Evolutionary conservation across 53 echinoderm and acorn worm species (phyloP), one percentile per base, ranked within the genome.

Genomic region (Arbacia lixula): DNA sequence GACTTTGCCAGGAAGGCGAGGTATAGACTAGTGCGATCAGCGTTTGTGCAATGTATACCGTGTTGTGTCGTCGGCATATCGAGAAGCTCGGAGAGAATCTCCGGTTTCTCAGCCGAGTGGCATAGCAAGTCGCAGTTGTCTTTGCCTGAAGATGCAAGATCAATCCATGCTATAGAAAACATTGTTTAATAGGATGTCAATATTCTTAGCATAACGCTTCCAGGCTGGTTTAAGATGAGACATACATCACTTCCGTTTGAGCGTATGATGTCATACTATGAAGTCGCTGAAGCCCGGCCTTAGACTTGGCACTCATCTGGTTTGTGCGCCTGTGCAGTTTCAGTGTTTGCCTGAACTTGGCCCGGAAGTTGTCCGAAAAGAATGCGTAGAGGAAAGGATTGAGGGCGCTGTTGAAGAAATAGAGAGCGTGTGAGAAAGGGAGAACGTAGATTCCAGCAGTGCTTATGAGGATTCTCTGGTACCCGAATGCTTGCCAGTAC

Each of bases 381-480:
- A 96, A 96, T 21, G 96, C 96, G 57, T 96, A 96, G 42, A 96
- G 83, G 51, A 96, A 89, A 4, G 96, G 96, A 32, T 96, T 96
- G 68, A 96, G 89, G 66, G 93, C 93, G 85, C 96, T 96, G 75
- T 96, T 96, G 41, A 86, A 71, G 53, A 93, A 96, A 53, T 96
- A 96, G 17, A 86, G 79, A 2, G 88, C 86, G 17, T 88, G 87
- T n/a, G 87, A 41, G 32, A 92, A 61, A 3, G 99, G 99, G 12
- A 79, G 68, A 12, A 90, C 53, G 34, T 67, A 68, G 35, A 63
- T 76, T 12, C 85, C 74, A 22, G 71, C 69, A 8, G 78, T 73
- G 42, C 82, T 67, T 26, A 58, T 60, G 26, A 95, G 68, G 40
- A 72, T 40, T 3, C 65, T 85, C 38, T 83, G 68, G n/a, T 71